Base-by-base conservation (phyloP, 2,113 vertebrate species). In the Ploceus nigricollis region DNA sequence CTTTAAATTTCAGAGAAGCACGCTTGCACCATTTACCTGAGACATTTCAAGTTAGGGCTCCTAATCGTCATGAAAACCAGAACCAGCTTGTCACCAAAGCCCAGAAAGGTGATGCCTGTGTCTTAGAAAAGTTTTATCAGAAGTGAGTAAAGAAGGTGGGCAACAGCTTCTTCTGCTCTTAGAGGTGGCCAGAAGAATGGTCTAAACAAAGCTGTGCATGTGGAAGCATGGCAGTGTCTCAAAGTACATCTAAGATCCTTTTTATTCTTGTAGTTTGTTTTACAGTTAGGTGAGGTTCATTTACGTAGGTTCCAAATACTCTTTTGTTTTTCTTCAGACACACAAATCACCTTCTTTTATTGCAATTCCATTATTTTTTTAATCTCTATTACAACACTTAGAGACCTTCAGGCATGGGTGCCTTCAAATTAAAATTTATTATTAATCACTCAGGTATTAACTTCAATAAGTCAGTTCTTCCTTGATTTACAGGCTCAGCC, bases 351-450 rank as follows among this genome's bases (percentile, higher is more conserved):
- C 16, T 90, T 77, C 71, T 90, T 94, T 87, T 68, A 93, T 60
- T 95, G 72, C 51, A 90, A 88, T 28, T 93, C 75, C 82, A 93
- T 95, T 90, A 31, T 80, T 90, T 72, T 94, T 88, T 94, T 66
- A 91, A 91, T 92, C 79, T 88, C 81, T 96, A 44, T 95, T 95
- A 95, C 91, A 93, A 94, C 60, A 94, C 40, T 58, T 63, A 82
- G 50, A 96, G 84, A 94, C 93, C 89, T 94, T 87, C 83, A 95
- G 94, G 93, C 90, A 90, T 90, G 93, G 82, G 87, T 93, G 94
- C 90, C 56, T 95, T 88, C 90, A 92, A 95, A 94, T 96, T 95
- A 96, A 88, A 96, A 95, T 94, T 92, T 92, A 90, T 81, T 96
- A 95, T 95, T 97, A 94, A 97, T 93, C 86, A 80, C 79, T 79